Base-by-base conservation (phyloP, 2,797 vertebrate genomes). In the Rhyacichthys aspro region DNA sequence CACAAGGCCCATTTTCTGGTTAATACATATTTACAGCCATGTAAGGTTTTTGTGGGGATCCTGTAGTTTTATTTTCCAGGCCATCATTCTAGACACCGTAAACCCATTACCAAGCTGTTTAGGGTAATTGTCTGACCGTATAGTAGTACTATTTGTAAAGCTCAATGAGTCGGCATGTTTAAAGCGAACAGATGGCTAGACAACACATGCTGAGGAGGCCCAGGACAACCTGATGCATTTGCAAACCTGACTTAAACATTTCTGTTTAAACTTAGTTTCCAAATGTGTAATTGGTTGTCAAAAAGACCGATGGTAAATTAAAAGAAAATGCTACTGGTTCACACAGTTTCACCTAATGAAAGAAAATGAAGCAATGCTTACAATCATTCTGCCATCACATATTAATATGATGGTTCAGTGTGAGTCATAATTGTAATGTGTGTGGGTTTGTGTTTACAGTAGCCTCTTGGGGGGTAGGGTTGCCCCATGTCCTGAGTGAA, bases 11-110 rank as follows among this genome's bases (percentile, higher is more conserved):
- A 94, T 92, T 94, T 94, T 94, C 92, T 93, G 94, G 94, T 96
- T 96, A 95, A 96, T 96, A 95, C 94, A 94, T 94, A 93, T 96
- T 96, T 96, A 95, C 89, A 93, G 86, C 94, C 86, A 84, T 91
- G 92, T 94, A 92, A 90, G 90, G 85, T 92, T 93, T 92, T 89
- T 93, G 93, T 93, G 89, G 88, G 85, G 82, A 93, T 92, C 95
- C 95, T 61, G 92, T 92, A 90, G 94, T 93, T 97, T 98, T 95
- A 96, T 94, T 84, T 91, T 88, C 79, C 82, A 79, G 79, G 78
- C 74, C 90, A 89, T 94, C 91, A 91, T 90, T 94, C 91, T 89
- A 88, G 86, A 77, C 82, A 90, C 91, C 90, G 89, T 96, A 94
- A 97, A 96, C 89, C 91, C 94, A 95, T 97, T 95, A 95, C 91